Percentiles rank a stretch among this genome's conserved stretches.
phyloP scores from a whole-genome alignment of 2,113 vertebrate species.

The Pomatorhinus ruficollis region DNA sequence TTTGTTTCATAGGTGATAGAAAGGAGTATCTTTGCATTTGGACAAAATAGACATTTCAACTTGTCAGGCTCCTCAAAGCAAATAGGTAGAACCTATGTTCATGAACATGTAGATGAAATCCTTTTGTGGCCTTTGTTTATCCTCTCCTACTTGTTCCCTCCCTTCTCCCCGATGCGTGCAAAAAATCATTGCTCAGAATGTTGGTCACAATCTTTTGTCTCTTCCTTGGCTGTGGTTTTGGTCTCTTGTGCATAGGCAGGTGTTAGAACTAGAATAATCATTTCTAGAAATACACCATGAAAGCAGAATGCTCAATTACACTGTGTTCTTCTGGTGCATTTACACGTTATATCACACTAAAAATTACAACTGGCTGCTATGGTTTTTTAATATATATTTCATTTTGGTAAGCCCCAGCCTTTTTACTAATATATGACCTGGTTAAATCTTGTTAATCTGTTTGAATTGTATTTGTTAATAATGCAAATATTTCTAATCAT shows the following conservation, averaged over 20 bases:
- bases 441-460: constrained; percentile 81
- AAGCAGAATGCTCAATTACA: constrained; percentile 61
- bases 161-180: background rate
- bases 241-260: constrained; percentile 68
- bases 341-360: constrained; percentile 72
- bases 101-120: constrained; percentile 34
- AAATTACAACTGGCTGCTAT: constrained; percentile 77
- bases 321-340: constrained; percentile 70
- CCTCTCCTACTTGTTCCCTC: background rate
- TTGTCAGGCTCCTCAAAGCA: background rate
- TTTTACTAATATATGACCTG: constrained; percentile 80
- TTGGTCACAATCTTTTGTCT: constrained; percentile 63
- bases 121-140: constrained; percentile 62
- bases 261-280: constrained; percentile 69
- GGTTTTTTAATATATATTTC: constrained; percentile 74
- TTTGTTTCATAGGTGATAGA: constrained; percentile 45
- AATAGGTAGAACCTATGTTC: constrained; percentile 10
- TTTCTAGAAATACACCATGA: constrained; percentile 66
- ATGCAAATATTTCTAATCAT: constrained; percentile 82
- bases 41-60: constrained; percentile 17
- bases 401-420: constrained; percentile 76
- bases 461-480: constrained; percentile 80
- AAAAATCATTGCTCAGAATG: constrained; percentile 47
- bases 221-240: constrained; percentile 49
- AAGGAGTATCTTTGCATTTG: constrained; percentile 25